These are phyloP conservation scores for Pseudochromis fuscus DNA, from an alignment of 2,797 vertebrate species.

Conservation along the genomic window DNA sequence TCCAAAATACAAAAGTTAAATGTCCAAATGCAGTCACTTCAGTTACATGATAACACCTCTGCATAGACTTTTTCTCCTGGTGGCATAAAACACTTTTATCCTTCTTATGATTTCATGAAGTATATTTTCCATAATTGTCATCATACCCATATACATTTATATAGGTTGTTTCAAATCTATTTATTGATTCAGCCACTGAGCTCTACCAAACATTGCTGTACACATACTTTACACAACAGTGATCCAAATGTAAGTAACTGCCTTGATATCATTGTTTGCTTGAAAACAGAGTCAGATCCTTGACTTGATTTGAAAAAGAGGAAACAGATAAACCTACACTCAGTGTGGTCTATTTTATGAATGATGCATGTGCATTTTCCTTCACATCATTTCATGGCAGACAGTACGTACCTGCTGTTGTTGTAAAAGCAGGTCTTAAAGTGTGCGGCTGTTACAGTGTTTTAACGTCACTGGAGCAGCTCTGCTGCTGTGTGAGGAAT, in stretches of 20 bases:
- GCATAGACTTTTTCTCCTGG: too few relatives aligned
- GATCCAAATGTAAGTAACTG: background rate
- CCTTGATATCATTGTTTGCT: background rate
- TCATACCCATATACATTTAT: background rate
- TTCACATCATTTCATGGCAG: background rate
- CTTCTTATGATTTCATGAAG: too few relatives aligned
- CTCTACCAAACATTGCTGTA: too few relatives aligned
- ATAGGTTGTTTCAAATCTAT: background rate
- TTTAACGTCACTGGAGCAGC: slow-evolving; percentile 56
- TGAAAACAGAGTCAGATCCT: background rate
- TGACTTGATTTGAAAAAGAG: background rate
- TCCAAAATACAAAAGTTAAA: background rate
- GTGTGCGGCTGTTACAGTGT: slow-evolving; percentile 43
- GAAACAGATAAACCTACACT: background rate
- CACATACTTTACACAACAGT: background rate
- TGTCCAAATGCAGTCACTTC: too few relatives aligned
- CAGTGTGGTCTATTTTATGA: background rate
- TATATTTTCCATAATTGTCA: too few relatives aligned
- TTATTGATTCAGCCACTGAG: too few relatives aligned
- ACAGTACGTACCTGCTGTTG: slow-evolving; percentile 23
- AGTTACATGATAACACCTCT: too few relatives aligned
- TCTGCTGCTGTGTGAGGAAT: slow-evolving; percentile 58
- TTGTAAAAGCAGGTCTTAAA: slow-evolving; percentile 52
- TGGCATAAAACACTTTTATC: too few relatives aligned
- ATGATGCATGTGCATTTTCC: background rate